phyloP scores from a whole-genome alignment of 2,888 invertebrate genomes.

The Acronicta psi region DNA sequence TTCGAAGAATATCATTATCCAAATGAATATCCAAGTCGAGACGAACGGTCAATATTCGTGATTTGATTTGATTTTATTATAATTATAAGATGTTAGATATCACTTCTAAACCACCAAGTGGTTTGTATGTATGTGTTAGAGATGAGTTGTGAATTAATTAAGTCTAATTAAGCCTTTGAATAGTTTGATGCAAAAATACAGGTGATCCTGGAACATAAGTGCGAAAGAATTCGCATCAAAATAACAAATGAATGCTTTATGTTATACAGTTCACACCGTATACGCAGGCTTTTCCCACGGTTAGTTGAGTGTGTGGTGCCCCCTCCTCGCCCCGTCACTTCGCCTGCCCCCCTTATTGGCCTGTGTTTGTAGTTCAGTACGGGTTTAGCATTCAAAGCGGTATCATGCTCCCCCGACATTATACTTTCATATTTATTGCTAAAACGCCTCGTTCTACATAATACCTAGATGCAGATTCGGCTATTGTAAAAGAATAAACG shows the following conservation, averaged over 20 bases:
- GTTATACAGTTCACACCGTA: slow-evolving; percentile 75
- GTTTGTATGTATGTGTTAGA: slow-evolving; percentile 5
- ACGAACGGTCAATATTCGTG: slow-evolving; percentile 68
- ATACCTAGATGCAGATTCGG: slow-evolving; percentile 59
- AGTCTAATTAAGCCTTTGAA: slow-evolving; percentile 7
- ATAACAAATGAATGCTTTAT: slow-evolving; percentile 77
- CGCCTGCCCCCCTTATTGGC: slow-evolving; percentile 64
- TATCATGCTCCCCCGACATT: slow-evolving; percentile 82
- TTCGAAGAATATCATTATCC: slow-evolving; percentile 87
- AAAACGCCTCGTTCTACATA: slow-evolving; percentile 78
- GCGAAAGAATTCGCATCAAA: slow-evolving; percentile 76
- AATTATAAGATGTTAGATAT: slow-evolving; percentile 25
- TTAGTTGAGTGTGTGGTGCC: slow-evolving; percentile 73
- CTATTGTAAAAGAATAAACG: slow-evolving; percentile 53
- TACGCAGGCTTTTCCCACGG: slow-evolving; percentile 85
- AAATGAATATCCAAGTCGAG: slow-evolving; percentile 81
- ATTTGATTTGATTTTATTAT: slow-evolving; percentile 69
- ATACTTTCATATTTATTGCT: slow-evolving; percentile 86
- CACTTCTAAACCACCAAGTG: slow-evolving; percentile 33
- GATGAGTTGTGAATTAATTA: slow-evolving; percentile 7
- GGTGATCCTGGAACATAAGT: slow-evolving; percentile 46
- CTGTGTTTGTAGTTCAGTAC: slow-evolving; percentile 84
- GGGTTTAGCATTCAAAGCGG: slow-evolving; percentile 86
- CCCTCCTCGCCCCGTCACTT: slow-evolving; percentile 63
- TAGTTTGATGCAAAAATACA: slow-evolving; percentile 27